Evolutionary conservation across 2,113 vertebrate species (phyloP).

Genomic region (Pseudonaja textilis): DNA sequence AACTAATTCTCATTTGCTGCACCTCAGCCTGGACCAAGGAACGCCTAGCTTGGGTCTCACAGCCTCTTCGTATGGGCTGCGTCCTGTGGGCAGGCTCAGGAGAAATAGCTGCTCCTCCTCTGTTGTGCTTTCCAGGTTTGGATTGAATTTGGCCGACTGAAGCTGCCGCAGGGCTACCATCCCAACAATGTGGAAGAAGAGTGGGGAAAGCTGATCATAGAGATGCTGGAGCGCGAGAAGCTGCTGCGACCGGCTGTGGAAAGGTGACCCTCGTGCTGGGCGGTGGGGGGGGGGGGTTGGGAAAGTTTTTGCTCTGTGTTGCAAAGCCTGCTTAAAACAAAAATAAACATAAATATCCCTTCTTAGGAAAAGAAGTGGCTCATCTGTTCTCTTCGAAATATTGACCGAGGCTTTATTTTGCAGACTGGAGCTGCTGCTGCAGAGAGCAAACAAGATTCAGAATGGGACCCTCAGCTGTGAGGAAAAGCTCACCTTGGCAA

Average conservation of each 20-base stretch:
- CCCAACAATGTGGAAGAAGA: slow-evolving; percentile 95
- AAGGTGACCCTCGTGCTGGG: slow-evolving; percentile 68
- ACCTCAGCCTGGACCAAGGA: neutral
- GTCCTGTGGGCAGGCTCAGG: neutral
- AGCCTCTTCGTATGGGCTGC: neutral
- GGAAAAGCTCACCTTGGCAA: slow-evolving; percentile 93
- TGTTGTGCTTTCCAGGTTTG: slow-evolving; percentile 76
- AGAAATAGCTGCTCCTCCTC: neutral
- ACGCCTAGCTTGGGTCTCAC: neutral
- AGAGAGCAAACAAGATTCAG: slow-evolving; percentile 96
- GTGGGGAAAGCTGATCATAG: slow-evolving; percentile 97
- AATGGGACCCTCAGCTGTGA: slow-evolving; percentile 94
- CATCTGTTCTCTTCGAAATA: neutral
- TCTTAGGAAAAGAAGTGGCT: neutral
- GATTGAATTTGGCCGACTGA: slow-evolving; percentile 96
- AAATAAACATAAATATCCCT: neutral
- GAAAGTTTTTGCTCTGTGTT: neutral
- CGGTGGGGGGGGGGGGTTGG: neutral
- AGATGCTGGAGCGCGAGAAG: slow-evolving; percentile 97
- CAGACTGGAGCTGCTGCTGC: slow-evolving; percentile 91
- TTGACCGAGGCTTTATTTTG: slow-evolving; percentile 25
- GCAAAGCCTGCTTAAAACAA: neutral
- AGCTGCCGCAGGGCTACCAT: slow-evolving; percentile 91
- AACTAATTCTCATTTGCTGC: neutral
- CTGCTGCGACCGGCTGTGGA: slow-evolving; percentile 90